Evolutionary conservation across 53 echinoderm and acorn worm genomes (phyloP).

Genomic region (Antedon mediterranea): DNA sequence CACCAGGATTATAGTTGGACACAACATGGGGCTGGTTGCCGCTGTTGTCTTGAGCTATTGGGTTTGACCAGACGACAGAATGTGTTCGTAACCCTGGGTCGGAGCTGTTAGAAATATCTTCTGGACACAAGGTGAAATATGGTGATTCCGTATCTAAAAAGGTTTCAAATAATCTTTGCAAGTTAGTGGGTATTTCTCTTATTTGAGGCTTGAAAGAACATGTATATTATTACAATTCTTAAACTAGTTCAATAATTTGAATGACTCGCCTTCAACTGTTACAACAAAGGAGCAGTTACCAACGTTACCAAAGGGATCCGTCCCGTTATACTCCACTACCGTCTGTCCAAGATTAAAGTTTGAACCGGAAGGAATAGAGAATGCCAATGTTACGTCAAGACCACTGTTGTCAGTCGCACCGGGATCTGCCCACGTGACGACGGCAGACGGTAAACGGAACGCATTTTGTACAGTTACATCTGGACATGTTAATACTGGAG

Average conservation of each 20-base stretch:
- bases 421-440: not conserved
- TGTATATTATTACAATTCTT: too few relatives aligned
- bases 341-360: slow-evolving; percentile 4
- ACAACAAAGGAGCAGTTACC: slow-evolving; percentile 15
- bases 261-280: slow-evolving; percentile 11
- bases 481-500: not conserved
- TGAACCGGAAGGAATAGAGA: not conserved
- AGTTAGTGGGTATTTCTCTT: too few relatives aligned
- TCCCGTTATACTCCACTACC: slow-evolving; percentile 7
- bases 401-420: not conserved
- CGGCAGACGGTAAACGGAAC: not conserved
- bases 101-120: not conserved
- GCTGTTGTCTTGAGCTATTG: not conserved
- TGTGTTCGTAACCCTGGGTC: not conserved
- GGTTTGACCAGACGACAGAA: not conserved
- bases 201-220: too few relatives aligned
- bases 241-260: too few relatives aligned
- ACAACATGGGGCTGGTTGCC: not conserved
- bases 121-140: not conserved
- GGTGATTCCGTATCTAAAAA: not conserved
- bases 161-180: too few relatives aligned
- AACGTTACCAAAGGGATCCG: slow-evolving; percentile 8
- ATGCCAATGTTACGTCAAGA: not conserved
- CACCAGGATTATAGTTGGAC: not conserved
- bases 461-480: not conserved